These are phyloP conservation scores for Neodiprion pinetum DNA, from an alignment of 1,140 invertebrate species.

Conservation along the genomic window DNA sequence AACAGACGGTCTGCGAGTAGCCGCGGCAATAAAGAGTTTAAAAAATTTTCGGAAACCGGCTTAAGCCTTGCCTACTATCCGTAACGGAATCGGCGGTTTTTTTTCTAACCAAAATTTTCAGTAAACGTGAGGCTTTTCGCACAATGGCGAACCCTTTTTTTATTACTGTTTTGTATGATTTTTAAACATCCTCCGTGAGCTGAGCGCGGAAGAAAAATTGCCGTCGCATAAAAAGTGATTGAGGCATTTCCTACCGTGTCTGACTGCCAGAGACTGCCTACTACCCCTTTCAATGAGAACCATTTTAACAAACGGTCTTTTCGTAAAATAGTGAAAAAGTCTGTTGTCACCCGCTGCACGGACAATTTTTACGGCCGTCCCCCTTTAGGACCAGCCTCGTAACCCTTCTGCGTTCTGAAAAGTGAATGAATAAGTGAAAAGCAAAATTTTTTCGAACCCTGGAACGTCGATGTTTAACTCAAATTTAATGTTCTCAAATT, in stretches of 20 bases:
- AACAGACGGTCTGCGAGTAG: neutral
- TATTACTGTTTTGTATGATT: constrained; percentile 15
- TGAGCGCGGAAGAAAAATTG: neutral
- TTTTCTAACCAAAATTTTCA: constrained; percentile 29
- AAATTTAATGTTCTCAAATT: no score
- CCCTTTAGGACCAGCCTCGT: neutral
- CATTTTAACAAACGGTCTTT: neutral
- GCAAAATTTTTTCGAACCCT: neutral
- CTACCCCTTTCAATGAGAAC: neutral
- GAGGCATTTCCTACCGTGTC: neutral
- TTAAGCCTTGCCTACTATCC: constrained; percentile 44
- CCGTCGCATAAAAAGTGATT: constrained; percentile 1
- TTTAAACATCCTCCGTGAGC: neutral
- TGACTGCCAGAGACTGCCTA: neutral
- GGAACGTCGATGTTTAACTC: no score
- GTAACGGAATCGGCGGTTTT: constrained; percentile 44
- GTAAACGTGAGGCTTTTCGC: constrained; percentile 16
- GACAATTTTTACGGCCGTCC: neutral
- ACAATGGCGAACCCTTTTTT: constrained; percentile 27
- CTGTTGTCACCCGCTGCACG: neutral
- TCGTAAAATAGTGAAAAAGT: neutral
- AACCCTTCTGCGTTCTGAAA: neutral
- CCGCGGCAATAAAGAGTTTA: neutral
- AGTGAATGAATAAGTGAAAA: neutral
- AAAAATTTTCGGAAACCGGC: neutral